phyloP scores from a whole-genome alignment of 2,113 vertebrate genomes.

The Lota lota region DNA sequence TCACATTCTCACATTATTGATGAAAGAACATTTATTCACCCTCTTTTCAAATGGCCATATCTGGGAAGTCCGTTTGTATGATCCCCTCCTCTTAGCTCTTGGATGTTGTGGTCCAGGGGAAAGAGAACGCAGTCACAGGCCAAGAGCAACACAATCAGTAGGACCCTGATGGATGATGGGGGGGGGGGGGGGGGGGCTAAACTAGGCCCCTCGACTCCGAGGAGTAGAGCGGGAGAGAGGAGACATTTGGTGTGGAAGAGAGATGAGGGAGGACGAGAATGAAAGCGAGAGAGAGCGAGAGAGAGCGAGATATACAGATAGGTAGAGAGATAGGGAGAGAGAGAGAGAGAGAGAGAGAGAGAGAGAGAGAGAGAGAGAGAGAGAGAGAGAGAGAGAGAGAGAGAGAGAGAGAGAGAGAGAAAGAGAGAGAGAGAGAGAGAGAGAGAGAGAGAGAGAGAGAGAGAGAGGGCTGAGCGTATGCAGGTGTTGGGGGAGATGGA shows the following conservation, averaged over 20 bases:
- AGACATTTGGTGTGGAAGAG: background rate
- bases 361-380: too few relatives aligned
- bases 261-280: background rate
- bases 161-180: background rate
- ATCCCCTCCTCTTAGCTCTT: too few relatives aligned
- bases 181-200: background rate
- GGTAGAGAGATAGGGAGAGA: constrained; percentile 5
- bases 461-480: too few relatives aligned
- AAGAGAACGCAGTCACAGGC: background rate
- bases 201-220: too few relatives aligned
- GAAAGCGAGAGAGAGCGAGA: background rate
- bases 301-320: background rate
- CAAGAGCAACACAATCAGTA: background rate
- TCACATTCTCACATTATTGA: too few relatives aligned
- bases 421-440: constrained; percentile 17
- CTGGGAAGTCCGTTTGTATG: too few relatives aligned
- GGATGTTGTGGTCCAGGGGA: background rate
- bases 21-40: too few relatives aligned
- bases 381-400: too few relatives aligned
- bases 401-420: constrained; percentile 20
- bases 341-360: constrained; percentile 31
- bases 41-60: too few relatives aligned
- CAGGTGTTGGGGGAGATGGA: too few relatives aligned
- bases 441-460: too few relatives aligned
- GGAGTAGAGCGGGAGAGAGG: too few relatives aligned